Evolutionary conservation across 2,888 invertebrate species (phyloP).

Genomic region (Deladenus siricidicola): DNA sequence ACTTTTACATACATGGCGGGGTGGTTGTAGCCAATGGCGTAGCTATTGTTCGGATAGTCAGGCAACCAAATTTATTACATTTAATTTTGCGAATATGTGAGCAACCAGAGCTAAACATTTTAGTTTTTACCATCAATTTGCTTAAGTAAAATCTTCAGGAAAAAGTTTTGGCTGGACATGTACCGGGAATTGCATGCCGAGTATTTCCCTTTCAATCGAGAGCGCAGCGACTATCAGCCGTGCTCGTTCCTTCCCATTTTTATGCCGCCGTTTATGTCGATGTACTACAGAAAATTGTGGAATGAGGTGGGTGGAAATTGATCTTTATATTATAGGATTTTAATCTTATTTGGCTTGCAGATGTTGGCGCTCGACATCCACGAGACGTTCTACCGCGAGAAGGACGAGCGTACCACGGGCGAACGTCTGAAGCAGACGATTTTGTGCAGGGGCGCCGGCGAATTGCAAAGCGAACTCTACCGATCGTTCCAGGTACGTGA

Average conservation of each 20-base stretch:
- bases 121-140: neutral
- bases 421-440: conserved; percentile 46
- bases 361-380: conserved; percentile 52
- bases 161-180: conserved; percentile 74
- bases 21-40: no score
- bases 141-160: conserved; percentile 50
- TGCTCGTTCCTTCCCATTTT: conserved; percentile 77
- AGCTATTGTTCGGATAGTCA: no score
- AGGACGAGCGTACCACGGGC: conserved; percentile 42
- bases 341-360: conserved; percentile 24
- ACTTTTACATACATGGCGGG: no score
- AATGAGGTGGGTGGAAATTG: conserved; percentile 18
- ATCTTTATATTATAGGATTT: neutral
- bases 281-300: conserved; percentile 51
- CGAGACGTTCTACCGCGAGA: conserved; percentile 48
- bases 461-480: conserved; percentile 48
- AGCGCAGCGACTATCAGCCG: conserved; percentile 73
- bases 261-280: conserved; percentile 59
- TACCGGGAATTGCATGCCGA: conserved; percentile 72
- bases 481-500: conserved; percentile 42
- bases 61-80: no score
- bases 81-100: no score
- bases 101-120: no score
- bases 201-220: conserved; percentile 69
- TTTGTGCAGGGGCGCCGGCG: conserved; percentile 42